Conservation (phyloP, 2,797 vertebrate genomes). For the Halcyon leucocephala region DNA sequence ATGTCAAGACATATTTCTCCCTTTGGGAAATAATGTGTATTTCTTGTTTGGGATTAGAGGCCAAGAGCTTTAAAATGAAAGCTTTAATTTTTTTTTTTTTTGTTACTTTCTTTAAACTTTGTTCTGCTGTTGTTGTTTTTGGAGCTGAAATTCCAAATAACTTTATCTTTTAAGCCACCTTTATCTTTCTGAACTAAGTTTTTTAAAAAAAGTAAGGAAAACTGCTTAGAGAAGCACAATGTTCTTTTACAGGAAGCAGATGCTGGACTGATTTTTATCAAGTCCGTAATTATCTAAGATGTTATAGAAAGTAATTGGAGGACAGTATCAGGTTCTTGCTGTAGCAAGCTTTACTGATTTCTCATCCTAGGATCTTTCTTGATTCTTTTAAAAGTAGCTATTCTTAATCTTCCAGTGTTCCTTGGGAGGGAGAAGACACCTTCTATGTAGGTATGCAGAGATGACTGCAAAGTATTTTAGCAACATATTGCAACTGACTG, state of each 20-base stretch:
- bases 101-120: slow-evolving; percentile 51
- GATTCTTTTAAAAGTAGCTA: background rate
- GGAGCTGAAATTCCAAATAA: background rate
- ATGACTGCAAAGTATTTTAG: background rate
- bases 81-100: slow-evolving; percentile 11
- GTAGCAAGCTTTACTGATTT: background rate
- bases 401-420: background rate
- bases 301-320: background rate
- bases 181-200: background rate
- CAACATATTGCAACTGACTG: background rate
- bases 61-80: background rate
- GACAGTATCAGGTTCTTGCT: background rate
- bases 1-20: background rate
- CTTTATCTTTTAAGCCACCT: slow-evolving; percentile 14
- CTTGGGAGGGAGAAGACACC: background rate
- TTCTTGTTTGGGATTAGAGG: slow-evolving; percentile 5
- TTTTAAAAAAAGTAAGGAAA: slow-evolving; percentile 26
- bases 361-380: background rate
- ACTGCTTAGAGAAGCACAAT: slow-evolving; percentile 24
- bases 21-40: background rate
- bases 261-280: slow-evolving; percentile 28
- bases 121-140: background rate
- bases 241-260: slow-evolving; percentile 62
- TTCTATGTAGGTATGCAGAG: background rate
- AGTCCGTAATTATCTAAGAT: slow-evolving; percentile 6